Conservation (phyloP, 37 sponge, comb jelly and placozoan genomes). For the Axinella damicornis region DNA sequence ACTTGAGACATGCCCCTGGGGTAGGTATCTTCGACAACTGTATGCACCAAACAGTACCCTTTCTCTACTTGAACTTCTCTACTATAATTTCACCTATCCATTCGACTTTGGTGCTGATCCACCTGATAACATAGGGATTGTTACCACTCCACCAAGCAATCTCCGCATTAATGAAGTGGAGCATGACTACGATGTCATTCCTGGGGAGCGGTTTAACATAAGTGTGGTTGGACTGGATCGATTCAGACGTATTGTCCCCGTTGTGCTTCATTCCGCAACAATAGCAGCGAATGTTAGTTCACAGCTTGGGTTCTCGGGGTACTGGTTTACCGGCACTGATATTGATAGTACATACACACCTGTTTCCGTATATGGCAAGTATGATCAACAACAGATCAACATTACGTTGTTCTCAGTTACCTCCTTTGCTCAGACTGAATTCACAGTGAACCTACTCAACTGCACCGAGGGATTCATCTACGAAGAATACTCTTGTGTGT, state of each 20-base stretch:
- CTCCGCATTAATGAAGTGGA: not conserved
- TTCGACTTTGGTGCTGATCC: slow-evolving; percentile 16
- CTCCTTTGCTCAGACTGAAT: not conserved
- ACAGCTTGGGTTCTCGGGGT: slow-evolving; percentile 30
- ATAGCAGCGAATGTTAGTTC: not conserved
- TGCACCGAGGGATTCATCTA: slow-evolving; percentile 36
- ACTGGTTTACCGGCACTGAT: slow-evolving; percentile 13
- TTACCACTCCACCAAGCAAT: slow-evolving; percentile 1
- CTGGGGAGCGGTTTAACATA: slow-evolving; percentile 31
- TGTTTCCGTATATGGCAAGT: not conserved
- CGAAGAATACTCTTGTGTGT: not conserved
- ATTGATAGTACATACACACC: not conserved
- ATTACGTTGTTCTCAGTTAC: slow-evolving; percentile 11
- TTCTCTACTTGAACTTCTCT: not conserved
- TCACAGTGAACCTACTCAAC: slow-evolving; percentile 22
- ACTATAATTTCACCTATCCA: not conserved
- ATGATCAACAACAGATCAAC: not conserved
- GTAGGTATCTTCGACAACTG: not conserved
- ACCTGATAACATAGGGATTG: not conserved
- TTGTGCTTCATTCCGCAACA: slow-evolving; percentile 28
- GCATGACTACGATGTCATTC: not conserved
- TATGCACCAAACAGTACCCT: too few species aligned
- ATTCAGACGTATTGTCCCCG: not conserved
- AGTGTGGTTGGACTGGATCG: slow-evolving; percentile 20
- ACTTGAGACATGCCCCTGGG: slow-evolving; percentile 54